Evolutionary conservation across 2,888 invertebrate species (phyloP).

Genomic region (Rhagonycha lutea): DNA sequence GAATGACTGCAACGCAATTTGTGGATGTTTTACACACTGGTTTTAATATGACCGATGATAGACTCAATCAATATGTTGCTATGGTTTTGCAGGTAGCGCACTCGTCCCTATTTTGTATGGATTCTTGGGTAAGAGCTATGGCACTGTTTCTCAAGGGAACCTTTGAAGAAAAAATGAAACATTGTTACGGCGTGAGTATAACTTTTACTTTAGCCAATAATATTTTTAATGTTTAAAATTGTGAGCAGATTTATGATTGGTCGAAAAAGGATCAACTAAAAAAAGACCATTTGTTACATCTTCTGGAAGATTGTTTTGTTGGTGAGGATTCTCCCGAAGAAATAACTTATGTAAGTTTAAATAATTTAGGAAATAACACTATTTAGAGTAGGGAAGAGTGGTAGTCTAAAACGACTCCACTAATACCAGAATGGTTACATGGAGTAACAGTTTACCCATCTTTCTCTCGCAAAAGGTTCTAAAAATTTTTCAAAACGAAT

Average conservation of each 20-base stretch:
- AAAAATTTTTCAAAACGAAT: too few relatives aligned
- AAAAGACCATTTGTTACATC: conserved; percentile 72
- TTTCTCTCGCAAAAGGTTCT: too few relatives aligned
- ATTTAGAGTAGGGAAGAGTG: too few relatives aligned
- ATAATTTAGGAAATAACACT: neutral
- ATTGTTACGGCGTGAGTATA: conserved; percentile 63
- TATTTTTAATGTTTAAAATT: neutral
- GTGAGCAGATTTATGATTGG: conserved; percentile 67
- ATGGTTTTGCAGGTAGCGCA: neutral
- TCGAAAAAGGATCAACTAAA: conserved; percentile 68
- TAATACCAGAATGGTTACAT: too few relatives aligned
- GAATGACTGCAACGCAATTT: neutral
- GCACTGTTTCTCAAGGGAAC: conserved; percentile 70
- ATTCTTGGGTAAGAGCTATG: conserved; percentile 71
- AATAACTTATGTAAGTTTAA: conserved; percentile 61
- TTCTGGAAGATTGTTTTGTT: conserved; percentile 62
- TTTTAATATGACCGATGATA: neutral
- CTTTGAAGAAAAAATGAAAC: conserved; percentile 68
- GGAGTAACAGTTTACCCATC: too few relatives aligned
- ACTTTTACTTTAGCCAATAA: neutral
- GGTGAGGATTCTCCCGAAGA: conserved; percentile 75
- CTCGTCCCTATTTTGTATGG: conserved; percentile 42
- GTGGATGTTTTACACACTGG: neutral
- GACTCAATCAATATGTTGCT: neutral
- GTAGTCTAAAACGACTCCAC: too few relatives aligned